Evolutionary conservation across 2,797 vertebrate species (phyloP).

Genomic region (Brachymystax lenok): DNA sequence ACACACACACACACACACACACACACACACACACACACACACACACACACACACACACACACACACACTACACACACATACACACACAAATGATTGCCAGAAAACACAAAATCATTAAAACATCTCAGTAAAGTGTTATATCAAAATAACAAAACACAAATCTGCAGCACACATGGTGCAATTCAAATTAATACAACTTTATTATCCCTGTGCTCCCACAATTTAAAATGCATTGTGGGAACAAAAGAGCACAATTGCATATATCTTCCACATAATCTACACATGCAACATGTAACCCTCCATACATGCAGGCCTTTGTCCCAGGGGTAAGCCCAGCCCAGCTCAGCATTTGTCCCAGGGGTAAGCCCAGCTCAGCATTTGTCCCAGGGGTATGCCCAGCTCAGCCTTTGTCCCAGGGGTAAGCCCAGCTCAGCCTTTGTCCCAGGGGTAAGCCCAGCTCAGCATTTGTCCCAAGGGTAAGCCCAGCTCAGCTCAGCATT

Average conservation of each 20-base stretch:
- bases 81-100: not conserved
- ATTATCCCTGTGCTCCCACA: not conserved
- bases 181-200: not conserved
- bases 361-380: not conserved
- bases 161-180: not conserved
- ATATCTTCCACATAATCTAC: not conserved
- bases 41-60: slow-evolving; percentile 12
- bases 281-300: not conserved
- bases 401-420: not conserved
- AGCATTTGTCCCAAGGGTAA: not conserved
- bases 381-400: not conserved
- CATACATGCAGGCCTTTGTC: not conserved
- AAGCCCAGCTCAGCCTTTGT: too few species aligned
- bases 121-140: not conserved
- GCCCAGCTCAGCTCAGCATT: not conserved
- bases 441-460: not conserved
- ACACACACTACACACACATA: slow-evolving; percentile 9
- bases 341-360: not conserved
- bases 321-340: not conserved
- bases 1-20: slow-evolving; percentile 3
- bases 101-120: not conserved
- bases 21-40: slow-evolving; percentile 16
- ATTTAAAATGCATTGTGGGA: not conserved
- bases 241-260: not conserved
- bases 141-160: not conserved